A percentile compares a stretch with the other conserved stretches of the same genome.
Evolutionary conservation across 2,888 invertebrate species (phyloP).

Genomic region (Helicoverpa assulta): DNA sequence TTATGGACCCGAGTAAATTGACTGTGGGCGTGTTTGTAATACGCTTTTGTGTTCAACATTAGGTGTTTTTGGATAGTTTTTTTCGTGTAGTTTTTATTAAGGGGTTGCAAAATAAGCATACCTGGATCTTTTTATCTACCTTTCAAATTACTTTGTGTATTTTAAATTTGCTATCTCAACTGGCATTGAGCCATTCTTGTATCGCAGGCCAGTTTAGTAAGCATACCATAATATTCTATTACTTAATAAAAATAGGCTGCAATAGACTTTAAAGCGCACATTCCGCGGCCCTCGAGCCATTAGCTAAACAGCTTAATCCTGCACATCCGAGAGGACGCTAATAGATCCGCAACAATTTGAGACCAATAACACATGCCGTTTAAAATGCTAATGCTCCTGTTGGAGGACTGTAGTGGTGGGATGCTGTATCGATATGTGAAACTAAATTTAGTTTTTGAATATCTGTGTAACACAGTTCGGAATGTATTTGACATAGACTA

Average conservation of each 20-base stretch:
- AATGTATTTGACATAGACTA: slow-evolving; percentile 6
- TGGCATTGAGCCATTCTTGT: slow-evolving; percentile 21
- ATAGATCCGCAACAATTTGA: slow-evolving; percentile 64
- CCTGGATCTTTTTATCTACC: no score
- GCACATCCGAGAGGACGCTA: slow-evolving; percentile 59
- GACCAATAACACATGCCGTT: slow-evolving; percentile 66
- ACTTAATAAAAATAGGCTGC: slow-evolving; percentile 56
- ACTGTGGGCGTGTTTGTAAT: slow-evolving; percentile 3
- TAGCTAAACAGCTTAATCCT: slow-evolving; percentile 63
- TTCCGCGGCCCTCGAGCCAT: slow-evolving; percentile 51
- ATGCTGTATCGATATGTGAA: slow-evolving; percentile 13
- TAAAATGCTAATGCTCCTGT: slow-evolving; percentile 72
- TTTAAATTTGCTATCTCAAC: slow-evolving; percentile 5
- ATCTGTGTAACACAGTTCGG: not conserved
- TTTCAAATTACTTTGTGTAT: not conserved
- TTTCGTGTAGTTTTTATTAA: not conserved
- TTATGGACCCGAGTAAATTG: slow-evolving; percentile 28
- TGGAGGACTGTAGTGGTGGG: slow-evolving; percentile 42
- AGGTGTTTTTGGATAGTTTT: not conserved
- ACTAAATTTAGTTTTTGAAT: slow-evolving; percentile 7
- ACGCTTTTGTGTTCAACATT: not conserved
- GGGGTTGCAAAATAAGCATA: not conserved
- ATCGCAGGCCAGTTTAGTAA: slow-evolving; percentile 29
- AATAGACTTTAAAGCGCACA: slow-evolving; percentile 47
- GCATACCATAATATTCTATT: slow-evolving; percentile 49